phyloP scores from a whole-genome alignment of 2,888 invertebrate genomes.

The Nycteola revayana region DNA sequence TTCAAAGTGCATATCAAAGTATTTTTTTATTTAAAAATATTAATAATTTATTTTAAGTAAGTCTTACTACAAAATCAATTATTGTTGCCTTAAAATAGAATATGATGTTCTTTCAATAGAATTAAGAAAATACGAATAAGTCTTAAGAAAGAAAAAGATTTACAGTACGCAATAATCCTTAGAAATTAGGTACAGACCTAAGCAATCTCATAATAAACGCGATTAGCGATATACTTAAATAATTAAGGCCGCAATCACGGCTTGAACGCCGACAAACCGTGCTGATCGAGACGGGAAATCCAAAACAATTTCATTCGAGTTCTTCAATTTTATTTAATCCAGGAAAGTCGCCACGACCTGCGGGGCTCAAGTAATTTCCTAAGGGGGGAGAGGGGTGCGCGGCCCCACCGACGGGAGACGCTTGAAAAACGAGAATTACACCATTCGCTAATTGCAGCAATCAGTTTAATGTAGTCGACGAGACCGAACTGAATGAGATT shows the following conservation, averaged over 20 bases:
- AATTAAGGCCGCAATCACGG: conserved; percentile 58
- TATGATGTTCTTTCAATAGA: no score
- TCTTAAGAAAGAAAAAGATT: no score
- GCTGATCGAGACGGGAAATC: conserved; percentile 64
- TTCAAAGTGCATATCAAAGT: no score
- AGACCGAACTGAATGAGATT: conserved; percentile 62
- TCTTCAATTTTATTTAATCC: conserved; percentile 76
- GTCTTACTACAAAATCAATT: no score
- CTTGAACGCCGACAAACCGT: conserved; percentile 52
- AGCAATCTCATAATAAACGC: conserved; percentile 51
- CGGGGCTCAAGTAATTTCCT: conserved; percentile 75
- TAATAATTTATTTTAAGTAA: no score
- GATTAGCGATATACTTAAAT: conserved; percentile 66
- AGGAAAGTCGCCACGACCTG: conserved; percentile 66
- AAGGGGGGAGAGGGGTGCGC: conserved; percentile 39
- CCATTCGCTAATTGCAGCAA: conserved; percentile 80
- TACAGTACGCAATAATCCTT: conserved; percentile 29
- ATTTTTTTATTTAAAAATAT: no score
- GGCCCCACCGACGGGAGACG: conserved; percentile 42
- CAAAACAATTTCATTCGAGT: conserved; percentile 72
- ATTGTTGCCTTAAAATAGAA: no score
- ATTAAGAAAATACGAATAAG: no score
- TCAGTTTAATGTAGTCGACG: conserved; percentile 80
- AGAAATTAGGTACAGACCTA: conserved; percentile 30
- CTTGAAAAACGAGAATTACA: conserved; percentile 78